These are phyloP conservation scores for Prunella fulvescens DNA, from an alignment of 2,113 vertebrate species.

Conservation along the genomic window DNA sequence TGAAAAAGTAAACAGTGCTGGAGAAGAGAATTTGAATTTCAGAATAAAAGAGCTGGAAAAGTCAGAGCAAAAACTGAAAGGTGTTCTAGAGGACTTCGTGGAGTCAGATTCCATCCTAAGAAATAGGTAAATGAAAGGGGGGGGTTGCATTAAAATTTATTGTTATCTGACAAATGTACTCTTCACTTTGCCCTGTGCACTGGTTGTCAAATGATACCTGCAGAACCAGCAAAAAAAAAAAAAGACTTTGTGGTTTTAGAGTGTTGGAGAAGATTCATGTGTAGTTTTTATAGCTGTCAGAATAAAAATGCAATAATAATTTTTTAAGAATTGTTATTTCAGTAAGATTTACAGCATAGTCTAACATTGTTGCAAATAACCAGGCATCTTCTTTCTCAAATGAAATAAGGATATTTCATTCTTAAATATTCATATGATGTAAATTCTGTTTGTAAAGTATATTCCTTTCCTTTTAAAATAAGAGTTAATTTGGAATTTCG, in stretches of 20 bases:
- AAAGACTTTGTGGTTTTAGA: neutral
- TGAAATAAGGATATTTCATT: neutral
- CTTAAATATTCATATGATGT: neutral
- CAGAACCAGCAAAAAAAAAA: neutral
- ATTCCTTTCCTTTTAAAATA: neutral
- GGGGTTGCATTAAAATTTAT: neutral
- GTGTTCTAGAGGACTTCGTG: neutral
- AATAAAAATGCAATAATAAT: neutral
- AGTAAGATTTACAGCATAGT: neutral
- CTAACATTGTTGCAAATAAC: neutral
- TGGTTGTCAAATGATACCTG: neutral
- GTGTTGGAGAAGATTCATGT: neutral
- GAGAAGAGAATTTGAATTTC: constrained; percentile 6
- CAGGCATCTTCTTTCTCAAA: neutral
- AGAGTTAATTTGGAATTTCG: neutral
- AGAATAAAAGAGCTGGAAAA: constrained; percentile 59
- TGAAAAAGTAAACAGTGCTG: neutral
- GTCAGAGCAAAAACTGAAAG: constrained; percentile 23
- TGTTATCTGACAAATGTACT: neutral
- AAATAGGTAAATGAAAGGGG: constrained; percentile 68
- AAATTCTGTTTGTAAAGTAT: neutral
- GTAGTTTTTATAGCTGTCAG: neutral
- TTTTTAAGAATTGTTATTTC: neutral
- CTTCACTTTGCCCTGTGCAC: neutral
- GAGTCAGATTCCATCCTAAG: constrained; percentile 55